A percentile compares a stretch with the other conserved stretches of the same genome.
phyloP scores from a whole-genome alignment of 2,113 vertebrate genomes.

The Procavia capensis region DNA sequence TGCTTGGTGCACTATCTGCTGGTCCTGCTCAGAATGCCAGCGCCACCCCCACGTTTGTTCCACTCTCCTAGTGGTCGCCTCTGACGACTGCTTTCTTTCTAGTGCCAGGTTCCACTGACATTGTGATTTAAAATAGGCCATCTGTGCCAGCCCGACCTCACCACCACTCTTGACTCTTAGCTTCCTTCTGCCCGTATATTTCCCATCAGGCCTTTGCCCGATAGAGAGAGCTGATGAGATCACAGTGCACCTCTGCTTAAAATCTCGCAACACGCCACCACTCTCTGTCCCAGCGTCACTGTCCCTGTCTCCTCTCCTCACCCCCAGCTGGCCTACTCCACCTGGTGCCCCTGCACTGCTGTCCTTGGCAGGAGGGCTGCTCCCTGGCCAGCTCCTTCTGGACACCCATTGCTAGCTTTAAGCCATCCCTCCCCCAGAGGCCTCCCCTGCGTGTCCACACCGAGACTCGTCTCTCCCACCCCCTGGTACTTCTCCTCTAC shows the following conservation, averaged over 20 bases:
- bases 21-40: not conserved
- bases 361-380: no score
- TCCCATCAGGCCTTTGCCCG: not conserved
- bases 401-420: no score
- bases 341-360: no score
- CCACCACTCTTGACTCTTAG: accelerated
- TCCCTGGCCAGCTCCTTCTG: no score
- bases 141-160: accelerated
- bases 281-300: not conserved
- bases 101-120: accelerated
- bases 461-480: no score
- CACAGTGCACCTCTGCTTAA: not conserved
- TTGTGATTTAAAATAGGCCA: accelerated
- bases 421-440: no score
- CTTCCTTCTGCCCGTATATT: not conserved
- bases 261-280: no score
- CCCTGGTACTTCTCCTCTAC: not conserved
- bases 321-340: not conserved
- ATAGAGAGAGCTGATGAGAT: not conserved
- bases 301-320: not conserved
- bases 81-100: accelerated
- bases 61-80: not conserved
- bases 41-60: not conserved
- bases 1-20: accelerated
- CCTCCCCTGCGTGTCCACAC: no score